A percentile compares a stretch with the other conserved stretches of the same genome.
phyloP scores from a whole-genome alignment of 2,113 vertebrate species.

The Lepus americanus region DNA sequence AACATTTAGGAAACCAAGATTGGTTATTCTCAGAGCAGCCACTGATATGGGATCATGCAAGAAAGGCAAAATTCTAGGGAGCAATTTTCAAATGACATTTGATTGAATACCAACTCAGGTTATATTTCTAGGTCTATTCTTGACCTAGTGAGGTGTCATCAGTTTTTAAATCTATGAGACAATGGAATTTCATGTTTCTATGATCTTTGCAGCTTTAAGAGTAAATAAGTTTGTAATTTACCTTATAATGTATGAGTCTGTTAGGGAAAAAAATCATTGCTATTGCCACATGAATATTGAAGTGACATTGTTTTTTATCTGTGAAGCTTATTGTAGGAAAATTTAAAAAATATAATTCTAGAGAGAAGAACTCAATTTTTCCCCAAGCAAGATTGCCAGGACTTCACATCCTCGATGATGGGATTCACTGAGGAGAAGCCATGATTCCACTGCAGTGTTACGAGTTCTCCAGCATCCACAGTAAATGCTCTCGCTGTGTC shows the following conservation, averaged over 20 bases:
- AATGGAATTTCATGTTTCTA: neutral
- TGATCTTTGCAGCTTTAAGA: neutral
- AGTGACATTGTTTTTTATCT: neutral
- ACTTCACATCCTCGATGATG: neutral
- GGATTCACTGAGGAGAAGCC: neutral
- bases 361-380: neutral
- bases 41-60: neutral
- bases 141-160: neutral
- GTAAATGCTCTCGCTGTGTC: neutral
- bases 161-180: neutral
- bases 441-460: neutral
- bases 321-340: neutral
- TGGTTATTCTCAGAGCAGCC: neutral
- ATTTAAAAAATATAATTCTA: neutral
- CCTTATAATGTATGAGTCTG: neutral
- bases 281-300: neutral
- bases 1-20: neutral
- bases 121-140: neutral
- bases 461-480: neutral
- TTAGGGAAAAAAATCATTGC: neutral
- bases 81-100: slow-evolving; percentile 22
- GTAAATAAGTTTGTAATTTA: neutral
- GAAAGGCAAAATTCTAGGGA: neutral
- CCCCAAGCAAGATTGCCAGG: neutral
- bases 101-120: neutral